Evolutionary conservation across 2,113 vertebrate species (phyloP), one percentile per base, ranked within the genome.

Genomic region (Corapipo altera): DNA sequence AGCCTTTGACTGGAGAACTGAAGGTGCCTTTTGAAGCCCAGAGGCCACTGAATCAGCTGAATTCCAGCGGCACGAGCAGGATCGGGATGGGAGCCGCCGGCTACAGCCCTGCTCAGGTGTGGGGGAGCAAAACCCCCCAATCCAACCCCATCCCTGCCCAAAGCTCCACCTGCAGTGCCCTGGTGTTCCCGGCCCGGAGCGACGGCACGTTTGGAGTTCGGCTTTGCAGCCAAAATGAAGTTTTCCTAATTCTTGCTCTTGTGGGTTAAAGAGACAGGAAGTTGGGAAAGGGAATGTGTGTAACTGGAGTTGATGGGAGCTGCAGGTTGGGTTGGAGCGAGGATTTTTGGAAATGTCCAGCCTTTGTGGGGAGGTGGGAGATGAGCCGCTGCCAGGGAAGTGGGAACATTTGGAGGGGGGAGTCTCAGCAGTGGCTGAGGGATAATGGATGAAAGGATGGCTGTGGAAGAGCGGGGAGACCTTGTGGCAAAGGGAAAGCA

Each of bases 71-170:
- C 65, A 83, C 51, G 9, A 95, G 95, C 83, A 77, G 65, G 91
- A 89, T 83, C 37, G 77, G 76, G 67, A 80, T 6, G 59, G 2
- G 8, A 89, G 96, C 96, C 94, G 71, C 2, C 86, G 96, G 96
- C 95, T 89, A 87, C 77, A 21, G 90, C 83, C 79, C 44, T 13
- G 58, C 93, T 96, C 91, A 84, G 95, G 86, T 92, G 95, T 96
- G 95, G 89, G 89, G 67, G 67, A 92, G 37, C 89, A 86, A 91
- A 93, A 67, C 91, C 89, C 30, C 82, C 59, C 4, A 78, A 41
- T 41, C 85, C 92, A 57, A n/a, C 17, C 35, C 72, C 32, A 0
- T 24, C 81, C 37, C 79, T 88, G 84, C 94, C 94, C 94, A 37
- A 43, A 87, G 22, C 88, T 74, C 91, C 91, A 70, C 77, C 92